Conservation (phyloP, 53 echinoderm and acorn worm species). For the Zoroaster sp. region DNA sequence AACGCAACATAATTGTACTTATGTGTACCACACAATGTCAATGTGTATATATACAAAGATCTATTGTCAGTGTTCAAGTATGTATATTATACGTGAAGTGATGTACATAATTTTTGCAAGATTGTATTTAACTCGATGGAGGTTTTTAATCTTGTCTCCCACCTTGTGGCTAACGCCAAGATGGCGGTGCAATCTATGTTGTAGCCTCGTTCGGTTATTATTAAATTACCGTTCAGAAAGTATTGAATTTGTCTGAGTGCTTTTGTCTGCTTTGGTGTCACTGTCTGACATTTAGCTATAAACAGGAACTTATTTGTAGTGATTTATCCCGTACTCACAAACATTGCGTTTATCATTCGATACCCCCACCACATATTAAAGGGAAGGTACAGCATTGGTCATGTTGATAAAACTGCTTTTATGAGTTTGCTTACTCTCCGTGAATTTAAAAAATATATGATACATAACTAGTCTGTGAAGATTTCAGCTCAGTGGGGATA, state of each 20-base stretch:
- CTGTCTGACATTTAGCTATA: too few species aligned
- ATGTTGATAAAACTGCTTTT: too few species aligned
- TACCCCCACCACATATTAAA: too few species aligned
- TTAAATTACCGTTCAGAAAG: conserved; percentile 24
- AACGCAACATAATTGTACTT: not conserved
- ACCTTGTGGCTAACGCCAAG: conserved; percentile 33
- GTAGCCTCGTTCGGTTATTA: conserved; percentile 45
- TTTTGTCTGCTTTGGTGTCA: not conserved
- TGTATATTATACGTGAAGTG: conserved; percentile 50
- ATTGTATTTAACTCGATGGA: conserved; percentile 48
- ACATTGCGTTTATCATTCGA: too few species aligned
- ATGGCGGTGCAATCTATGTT: conserved; percentile 46
- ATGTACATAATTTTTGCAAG: conserved; percentile 55
- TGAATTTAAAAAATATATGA: too few species aligned
- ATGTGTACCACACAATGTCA: conserved; percentile 6
- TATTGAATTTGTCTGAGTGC: not conserved
- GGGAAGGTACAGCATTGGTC: too few species aligned
- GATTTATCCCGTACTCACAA: too few species aligned
- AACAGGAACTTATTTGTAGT: too few species aligned
- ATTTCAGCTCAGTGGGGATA: too few species aligned
- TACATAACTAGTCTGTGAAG: too few species aligned
- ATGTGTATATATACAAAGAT: conserved; percentile 27
- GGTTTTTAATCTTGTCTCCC: conserved; percentile 38
- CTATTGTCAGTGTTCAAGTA: conserved; percentile 45
- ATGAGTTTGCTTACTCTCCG: too few species aligned